Conservation (phyloP, 2,113 vertebrate genomes). For the Erythrolamprus reginae region DNA sequence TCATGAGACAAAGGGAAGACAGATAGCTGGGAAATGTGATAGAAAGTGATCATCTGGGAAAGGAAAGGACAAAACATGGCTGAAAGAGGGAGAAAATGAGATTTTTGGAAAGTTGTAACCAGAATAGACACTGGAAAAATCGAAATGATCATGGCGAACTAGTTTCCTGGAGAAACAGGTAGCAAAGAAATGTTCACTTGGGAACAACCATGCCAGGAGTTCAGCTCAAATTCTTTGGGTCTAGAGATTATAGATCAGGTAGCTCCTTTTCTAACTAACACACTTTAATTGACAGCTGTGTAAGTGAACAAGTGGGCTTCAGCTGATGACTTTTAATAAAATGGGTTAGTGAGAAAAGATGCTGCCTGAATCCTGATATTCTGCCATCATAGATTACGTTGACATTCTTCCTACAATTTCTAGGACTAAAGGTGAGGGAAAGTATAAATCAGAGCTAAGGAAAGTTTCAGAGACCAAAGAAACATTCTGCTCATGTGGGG, state of each 20-base stretch:
- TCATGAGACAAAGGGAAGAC: background rate
- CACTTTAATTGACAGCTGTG: background rate
- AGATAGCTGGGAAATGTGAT: background rate
- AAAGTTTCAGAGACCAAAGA: background rate
- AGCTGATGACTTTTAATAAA: background rate
- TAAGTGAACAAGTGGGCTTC: background rate
- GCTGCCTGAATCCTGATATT: background rate
- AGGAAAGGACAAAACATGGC: background rate
- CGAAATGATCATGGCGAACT: background rate
- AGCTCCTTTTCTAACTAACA: background rate
- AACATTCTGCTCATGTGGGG: background rate
- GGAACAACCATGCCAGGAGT: background rate
- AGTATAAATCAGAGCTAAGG: background rate
- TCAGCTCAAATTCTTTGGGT: background rate
- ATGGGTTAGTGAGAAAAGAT: background rate
- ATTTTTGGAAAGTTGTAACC: background rate
- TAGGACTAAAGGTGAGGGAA: background rate
- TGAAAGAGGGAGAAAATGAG: background rate
- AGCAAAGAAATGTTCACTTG: background rate
- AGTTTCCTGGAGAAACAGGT: background rate
- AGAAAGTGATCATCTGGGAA: background rate
- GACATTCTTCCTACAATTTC: background rate
- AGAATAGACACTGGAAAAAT: background rate
- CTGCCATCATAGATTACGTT: background rate
- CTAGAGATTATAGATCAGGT: background rate